These are phyloP conservation scores for Meriones psammophilus DNA, from an alignment of 2,797 vertebrate species.

Conservation along the genomic window DNA sequence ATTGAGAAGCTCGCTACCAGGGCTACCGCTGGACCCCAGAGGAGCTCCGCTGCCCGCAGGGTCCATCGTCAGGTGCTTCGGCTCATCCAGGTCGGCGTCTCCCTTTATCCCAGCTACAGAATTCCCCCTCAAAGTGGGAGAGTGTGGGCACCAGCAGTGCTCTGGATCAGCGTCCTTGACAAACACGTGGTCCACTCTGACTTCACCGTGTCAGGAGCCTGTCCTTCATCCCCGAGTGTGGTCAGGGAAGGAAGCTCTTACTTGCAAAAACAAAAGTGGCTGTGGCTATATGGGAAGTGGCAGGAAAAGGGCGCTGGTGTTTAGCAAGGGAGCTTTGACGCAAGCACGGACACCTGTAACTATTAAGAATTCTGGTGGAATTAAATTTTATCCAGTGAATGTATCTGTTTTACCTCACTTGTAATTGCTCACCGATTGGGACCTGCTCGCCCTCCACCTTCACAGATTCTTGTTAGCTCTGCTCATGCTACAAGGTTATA, in stretches of 20 bases:
- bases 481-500: neutral
- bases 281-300: neutral
- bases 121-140: conserved; percentile 22
- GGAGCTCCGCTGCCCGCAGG: neutral
- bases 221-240: neutral
- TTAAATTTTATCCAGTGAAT: no score
- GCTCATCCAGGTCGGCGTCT: neutral
- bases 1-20: neutral
- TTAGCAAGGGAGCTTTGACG: conserved; percentile 5
- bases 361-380: neutral
- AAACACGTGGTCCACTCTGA: neutral
- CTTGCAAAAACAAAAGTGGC: neutral
- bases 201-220: neutral
- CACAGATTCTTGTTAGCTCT: neutral
- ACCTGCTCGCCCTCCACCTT: neutral
- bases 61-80: neutral
- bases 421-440: neutral
- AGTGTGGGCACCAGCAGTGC: neutral
- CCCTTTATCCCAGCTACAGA: neutral
- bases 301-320: neutral
- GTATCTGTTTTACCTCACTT: neutral
- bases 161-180: neutral
- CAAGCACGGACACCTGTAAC: conserved; percentile 34
- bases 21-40: neutral
- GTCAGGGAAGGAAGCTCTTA: neutral